Evolutionary conservation across 2,888 invertebrate genomes (phyloP), one percentile per base, ranked within the genome.

Genomic region (Plebejus melissa): DNA sequence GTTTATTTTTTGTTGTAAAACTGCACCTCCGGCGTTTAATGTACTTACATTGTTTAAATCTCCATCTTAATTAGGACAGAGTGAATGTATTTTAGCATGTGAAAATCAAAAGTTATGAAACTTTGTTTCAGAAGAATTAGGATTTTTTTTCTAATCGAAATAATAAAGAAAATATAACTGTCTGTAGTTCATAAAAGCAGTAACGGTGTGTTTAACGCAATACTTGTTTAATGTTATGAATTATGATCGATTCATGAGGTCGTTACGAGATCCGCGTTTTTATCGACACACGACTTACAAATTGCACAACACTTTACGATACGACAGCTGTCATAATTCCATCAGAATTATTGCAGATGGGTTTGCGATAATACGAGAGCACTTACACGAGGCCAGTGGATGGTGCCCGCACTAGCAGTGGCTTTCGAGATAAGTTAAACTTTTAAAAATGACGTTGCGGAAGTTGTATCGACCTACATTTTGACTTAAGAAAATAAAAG

Each of bases 241-340:
- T 36, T 65, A 65, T 36, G 65, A 65, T 36, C 32, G 32, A 65
- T 65, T 65, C 65, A 65, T 36, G 65, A 65, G 65, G 65, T 36
- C 32, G 65, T 65, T 65, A 65, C 65, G 32, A 65, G 65, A 65
- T 65, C 32, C 32, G 32, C 65, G 65, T 58, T 71, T 75, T 75
- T 71, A 75, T 78, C 76, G 60, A 78, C 69, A 54, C 58, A 76
- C 65, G 60, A 69, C 60, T 41, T 70, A 57, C 76, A 77, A 77
- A 76, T 76, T 77, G 75, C 76, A 77, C 77, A 54, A 50, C 75
- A 76, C 22, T 69, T 77, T 77, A 78, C 76, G 69, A 78, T 69
- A 74, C 77, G 77, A 80, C 78, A 79, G 76, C 75, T 76, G 76
- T 78, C 77, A 79, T 78, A 79, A 79, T 75, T 71, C 76, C 74